A percentile compares a stretch with the other conserved stretches of the same genome.
Evolutionary conservation across 2,888 invertebrate species (phyloP).

Genomic region (Acleris literana): DNA sequence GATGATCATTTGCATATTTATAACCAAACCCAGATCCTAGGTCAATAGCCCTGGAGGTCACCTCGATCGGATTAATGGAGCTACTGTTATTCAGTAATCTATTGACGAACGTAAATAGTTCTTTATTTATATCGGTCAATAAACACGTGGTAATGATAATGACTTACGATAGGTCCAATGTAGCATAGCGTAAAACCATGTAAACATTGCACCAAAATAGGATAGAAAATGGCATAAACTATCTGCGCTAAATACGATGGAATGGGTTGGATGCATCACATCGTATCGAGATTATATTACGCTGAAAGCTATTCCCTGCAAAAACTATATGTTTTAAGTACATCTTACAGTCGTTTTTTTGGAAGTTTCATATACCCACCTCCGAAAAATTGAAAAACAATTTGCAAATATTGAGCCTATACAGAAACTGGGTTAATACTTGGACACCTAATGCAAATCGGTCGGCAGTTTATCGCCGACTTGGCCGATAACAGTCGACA

Average conservation of each 20-base stretch:
- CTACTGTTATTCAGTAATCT: constrained; percentile 14
- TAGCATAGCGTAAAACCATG: no score
- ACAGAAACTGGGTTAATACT: constrained; percentile 21
- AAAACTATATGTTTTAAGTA: no score
- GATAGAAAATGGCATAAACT: no score
- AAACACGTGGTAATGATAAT: neutral
- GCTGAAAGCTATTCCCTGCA: no score
- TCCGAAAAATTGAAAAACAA: neutral
- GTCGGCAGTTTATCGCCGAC: constrained; percentile 42
- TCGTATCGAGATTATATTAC: no score
- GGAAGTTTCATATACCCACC: neutral
- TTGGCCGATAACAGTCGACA: constrained; percentile 41
- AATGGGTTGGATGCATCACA: no score
- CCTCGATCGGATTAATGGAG: constrained; percentile 21
- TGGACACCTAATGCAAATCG: constrained; percentile 45
- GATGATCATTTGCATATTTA: constrained; percentile 52
- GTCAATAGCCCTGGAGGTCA: constrained; percentile 42
- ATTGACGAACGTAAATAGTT: constrained; percentile 9
- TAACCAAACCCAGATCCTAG: constrained; percentile 42
- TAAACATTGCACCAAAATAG: no score
- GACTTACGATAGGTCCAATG: no score
- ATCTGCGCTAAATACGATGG: no score
- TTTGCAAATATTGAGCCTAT: constrained; percentile 2
- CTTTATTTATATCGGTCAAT: neutral
- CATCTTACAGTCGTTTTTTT: no score